These are phyloP conservation scores for Xiphophorus birchmanni DNA, from an alignment of 2,797 vertebrate genomes.

Conservation along the genomic window DNA sequence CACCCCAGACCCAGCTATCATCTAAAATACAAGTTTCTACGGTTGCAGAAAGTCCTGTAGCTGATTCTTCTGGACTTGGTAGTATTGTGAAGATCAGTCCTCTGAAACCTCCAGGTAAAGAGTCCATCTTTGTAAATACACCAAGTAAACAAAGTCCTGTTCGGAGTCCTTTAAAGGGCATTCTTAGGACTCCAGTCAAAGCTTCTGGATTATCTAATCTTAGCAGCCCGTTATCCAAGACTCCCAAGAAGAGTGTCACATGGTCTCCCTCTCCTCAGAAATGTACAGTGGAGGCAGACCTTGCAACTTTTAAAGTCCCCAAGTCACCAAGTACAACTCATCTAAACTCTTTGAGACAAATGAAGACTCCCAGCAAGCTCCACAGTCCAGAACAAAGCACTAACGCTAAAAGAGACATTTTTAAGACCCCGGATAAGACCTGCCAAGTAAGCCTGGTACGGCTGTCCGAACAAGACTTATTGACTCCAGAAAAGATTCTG, in stretches of 20 bases:
- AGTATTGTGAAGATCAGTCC: constrained; percentile 64
- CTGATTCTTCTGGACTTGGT: constrained; percentile 34
- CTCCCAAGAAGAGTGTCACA: constrained; percentile 75
- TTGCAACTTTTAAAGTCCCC: constrained; percentile 66
- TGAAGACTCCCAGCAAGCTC: constrained; percentile 50
- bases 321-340: constrained; percentile 60
- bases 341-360: constrained; percentile 55
- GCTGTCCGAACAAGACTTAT: constrained; percentile 6
- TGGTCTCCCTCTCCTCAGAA: constrained; percentile 80
- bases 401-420: constrained; percentile 50
- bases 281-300: constrained; percentile 21
- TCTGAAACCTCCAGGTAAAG: constrained; percentile 62
- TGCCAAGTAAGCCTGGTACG: constrained; percentile 29
- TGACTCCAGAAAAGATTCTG: constrained; percentile 24
- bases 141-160: constrained; percentile 66
- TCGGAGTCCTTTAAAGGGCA: constrained; percentile 72
- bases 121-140: constrained; percentile 46
- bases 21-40: constrained; percentile 31
- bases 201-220: constrained; percentile 19
- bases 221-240: constrained; percentile 57
- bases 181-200: constrained; percentile 78
- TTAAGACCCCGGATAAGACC: constrained; percentile 71
- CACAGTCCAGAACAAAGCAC: constrained; percentile 47
- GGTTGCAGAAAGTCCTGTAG: constrained; percentile 51
- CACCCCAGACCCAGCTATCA: constrained; percentile 32